A percentile compares a stretch with the other conserved stretches of the same genome.
Evolutionary conservation across 2,113 vertebrate species (phyloP).

Genomic region (Brachypodius melanocephalos): DNA sequence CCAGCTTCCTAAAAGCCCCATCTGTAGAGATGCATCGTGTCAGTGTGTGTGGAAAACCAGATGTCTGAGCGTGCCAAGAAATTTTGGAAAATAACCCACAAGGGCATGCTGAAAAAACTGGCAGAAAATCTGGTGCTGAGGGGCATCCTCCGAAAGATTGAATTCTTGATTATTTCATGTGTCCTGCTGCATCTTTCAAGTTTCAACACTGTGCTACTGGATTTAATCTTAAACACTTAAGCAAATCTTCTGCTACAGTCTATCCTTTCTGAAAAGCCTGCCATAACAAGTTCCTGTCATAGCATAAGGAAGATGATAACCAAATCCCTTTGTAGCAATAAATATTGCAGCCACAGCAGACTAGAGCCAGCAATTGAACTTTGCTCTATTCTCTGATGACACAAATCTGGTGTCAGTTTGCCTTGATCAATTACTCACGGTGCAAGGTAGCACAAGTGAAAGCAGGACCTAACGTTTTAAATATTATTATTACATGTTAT

Average conservation of each 20-base stretch:
- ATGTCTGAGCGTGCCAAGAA: not conserved
- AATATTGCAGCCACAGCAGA: not conserved
- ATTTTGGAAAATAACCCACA: not conserved
- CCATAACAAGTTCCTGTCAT: not conserved
- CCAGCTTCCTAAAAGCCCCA: not conserved
- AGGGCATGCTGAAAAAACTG: not conserved
- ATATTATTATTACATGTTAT: not conserved
- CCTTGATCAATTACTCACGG: not conserved
- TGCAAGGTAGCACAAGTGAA: not conserved
- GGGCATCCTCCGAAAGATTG: not conserved
- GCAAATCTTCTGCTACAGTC: not conserved
- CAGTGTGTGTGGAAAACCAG: not conserved
- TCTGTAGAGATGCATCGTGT: not conserved
- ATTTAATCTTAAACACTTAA: not conserved
- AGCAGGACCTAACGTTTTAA: not conserved
- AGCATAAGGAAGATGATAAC: not conserved
- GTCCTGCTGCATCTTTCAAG: not conserved
- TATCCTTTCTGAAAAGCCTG: not conserved
- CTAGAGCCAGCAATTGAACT: not conserved
- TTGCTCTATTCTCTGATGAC: not conserved
- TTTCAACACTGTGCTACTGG: fast-evolving
- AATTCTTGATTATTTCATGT: not conserved
- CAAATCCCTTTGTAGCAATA: not conserved
- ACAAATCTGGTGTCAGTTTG: not conserved
- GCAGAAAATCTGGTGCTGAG: not conserved